These are phyloP conservation scores for Lithophane leautieri DNA, from an alignment of 2,888 invertebrate species.

Conservation along the genomic window DNA sequence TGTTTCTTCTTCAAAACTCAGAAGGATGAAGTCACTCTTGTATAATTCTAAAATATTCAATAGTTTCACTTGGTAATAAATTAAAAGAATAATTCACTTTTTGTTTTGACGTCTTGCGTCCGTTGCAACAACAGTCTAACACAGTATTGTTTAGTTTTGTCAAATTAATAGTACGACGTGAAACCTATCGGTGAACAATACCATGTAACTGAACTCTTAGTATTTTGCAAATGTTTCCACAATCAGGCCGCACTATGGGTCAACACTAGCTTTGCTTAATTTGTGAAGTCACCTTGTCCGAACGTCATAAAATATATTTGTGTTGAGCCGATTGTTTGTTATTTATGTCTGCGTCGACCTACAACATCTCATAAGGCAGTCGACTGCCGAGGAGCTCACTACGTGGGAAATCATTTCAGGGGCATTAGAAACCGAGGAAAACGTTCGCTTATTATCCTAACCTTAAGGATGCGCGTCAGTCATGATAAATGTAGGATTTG, in stretches of 20 bases:
- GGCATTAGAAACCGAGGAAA: constrained; percentile 84
- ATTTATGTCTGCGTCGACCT: constrained; percentile 49
- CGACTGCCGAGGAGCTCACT: constrained; percentile 39
- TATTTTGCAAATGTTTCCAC: constrained; percentile 59
- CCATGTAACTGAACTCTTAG: constrained; percentile 51
- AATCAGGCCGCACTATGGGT: constrained; percentile 53
- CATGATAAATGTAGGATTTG: constrained; percentile 64
- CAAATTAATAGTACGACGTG: constrained; percentile 31
- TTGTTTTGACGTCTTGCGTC: constrained; percentile 44
- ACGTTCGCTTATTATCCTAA: constrained; percentile 74
- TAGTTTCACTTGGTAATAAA: constrained; percentile 25
- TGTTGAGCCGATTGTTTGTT: constrained; percentile 40
- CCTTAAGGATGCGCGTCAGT: constrained; percentile 70
- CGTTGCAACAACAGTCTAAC: constrained; percentile 19
- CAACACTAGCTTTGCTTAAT: constrained; percentile 55
- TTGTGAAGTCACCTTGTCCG: constrained; percentile 49
- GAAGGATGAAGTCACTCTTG: too few species aligned
- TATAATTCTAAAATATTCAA: constrained; percentile 8
- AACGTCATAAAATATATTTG: constrained; percentile 57
- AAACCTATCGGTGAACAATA: constrained; percentile 49
- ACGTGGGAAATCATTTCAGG: constrained; percentile 72
- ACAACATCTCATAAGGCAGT: constrained; percentile 56
- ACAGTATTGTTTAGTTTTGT: constrained; percentile 47
- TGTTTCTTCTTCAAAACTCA: not conserved
- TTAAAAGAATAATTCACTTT: constrained; percentile 16